Base-by-base conservation (phyloP, 92 coral and sea anemone species). In the Virgularia gustaviana region DNA sequence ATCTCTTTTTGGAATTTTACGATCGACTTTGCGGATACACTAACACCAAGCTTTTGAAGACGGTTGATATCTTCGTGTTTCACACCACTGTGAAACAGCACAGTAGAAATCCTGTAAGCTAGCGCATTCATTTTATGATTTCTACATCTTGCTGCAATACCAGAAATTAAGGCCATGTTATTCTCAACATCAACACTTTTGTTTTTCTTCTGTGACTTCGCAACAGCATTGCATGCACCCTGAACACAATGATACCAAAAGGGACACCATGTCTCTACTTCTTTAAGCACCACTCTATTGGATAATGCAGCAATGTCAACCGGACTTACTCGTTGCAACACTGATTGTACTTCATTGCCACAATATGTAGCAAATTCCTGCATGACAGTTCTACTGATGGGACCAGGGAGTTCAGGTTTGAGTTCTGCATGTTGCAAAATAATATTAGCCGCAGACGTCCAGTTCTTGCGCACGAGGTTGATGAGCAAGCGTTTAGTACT, bases 71-170 rank as follows among this genome's bases (percentile, higher is more conserved):
- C 84, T 30, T 67, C 57, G 18, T 65, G 57, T 19, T 79, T 83
- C 31, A 65, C 88, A 25, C 84, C 77, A 49, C 88, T 78, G 43
- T 83, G 77, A 56, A 78, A 78, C 37, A 83, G 52, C 44, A 78
- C 27, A 22, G 80, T 32, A 9, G 87, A 83, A 3, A 79, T 58
- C 11, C 71, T 71, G 45, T 79, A 79, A 4, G 81, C 61, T 32
- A 84, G 52, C 39, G 81, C 81, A 0, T 84, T 73, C 81, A 84
- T 84, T 29, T 82, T 84, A 0, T 49, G 78, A 52, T 84, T 84
- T 51, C 85, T 73, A 65, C 82, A 79, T 49, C 78, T 29, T 11
- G 71, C 81, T 31, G 79, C 85, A 28, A 62, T 58, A 34, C 85
- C 78, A 0, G 88, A 47, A 31, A 77, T 53, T 81, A 84, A 65